Percentiles rank a stretch among this genome's conserved stretches.
These are phyloP conservation scores for Peromyscus attwateri DNA, from an alignment of 2,797 vertebrate species.

Conservation along the genomic window DNA sequence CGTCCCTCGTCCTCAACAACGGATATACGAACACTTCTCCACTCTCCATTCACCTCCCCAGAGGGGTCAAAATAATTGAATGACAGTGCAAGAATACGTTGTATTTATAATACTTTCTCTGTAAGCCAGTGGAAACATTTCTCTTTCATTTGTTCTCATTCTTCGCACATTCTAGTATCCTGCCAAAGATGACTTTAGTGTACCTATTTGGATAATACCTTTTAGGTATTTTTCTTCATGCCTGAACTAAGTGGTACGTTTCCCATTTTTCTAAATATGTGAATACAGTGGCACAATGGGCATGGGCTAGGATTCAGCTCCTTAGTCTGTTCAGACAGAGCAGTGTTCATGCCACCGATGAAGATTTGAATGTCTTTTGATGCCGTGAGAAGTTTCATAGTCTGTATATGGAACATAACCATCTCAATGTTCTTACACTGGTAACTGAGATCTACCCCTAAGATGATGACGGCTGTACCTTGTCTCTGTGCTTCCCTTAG, in stretches of 20 bases:
- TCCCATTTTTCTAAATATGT: slow-evolving; percentile 26
- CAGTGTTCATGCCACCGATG: neutral
- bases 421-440: neutral
- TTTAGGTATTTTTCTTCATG: neutral
- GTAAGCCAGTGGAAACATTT: neutral
- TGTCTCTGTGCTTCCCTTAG: neutral
- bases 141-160: neutral
- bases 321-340: neutral
- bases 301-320: neutral
- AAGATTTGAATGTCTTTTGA: neutral
- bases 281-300: neutral
- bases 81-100: neutral
- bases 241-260: neutral
- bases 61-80: slow-evolving; percentile 14
- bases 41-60: slow-evolving; percentile 26
- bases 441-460: neutral
- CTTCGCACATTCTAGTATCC: neutral
- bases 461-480: neutral
- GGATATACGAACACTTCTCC: neutral
- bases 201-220: neutral
- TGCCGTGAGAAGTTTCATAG: neutral
- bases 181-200: neutral
- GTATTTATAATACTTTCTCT: neutral
- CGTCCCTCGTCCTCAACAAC: slow-evolving; percentile 17
- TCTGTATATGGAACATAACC: neutral